Evolutionary conservation across 2,797 vertebrate genomes (phyloP).

Genomic region (Danio aesculapii): DNA sequence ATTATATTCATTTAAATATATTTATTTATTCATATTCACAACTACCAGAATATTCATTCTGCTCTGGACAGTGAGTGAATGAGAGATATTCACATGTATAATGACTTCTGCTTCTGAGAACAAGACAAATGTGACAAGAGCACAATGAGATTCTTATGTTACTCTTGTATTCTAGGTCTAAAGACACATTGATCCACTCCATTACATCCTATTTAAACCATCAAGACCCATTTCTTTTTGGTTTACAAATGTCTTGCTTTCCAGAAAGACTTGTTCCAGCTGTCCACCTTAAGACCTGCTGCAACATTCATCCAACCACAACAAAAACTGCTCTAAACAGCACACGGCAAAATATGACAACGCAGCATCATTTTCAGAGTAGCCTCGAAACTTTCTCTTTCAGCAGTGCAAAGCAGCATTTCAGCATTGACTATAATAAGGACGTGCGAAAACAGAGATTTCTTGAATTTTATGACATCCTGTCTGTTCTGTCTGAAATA

Average conservation of each 20-base stretch:
- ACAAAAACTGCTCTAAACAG: constrained; percentile 4
- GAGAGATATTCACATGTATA: not conserved
- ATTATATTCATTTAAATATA: too few species aligned
- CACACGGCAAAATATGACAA: constrained; percentile 4
- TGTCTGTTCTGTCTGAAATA: not conserved
- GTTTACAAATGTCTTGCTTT: too few species aligned
- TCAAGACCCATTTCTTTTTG: not conserved
- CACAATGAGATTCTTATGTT: too few species aligned
- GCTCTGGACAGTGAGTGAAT: too few species aligned
- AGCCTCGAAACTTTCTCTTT: constrained; percentile 14
- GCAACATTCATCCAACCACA: not conserved
- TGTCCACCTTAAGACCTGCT: not conserved
- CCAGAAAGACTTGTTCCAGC: not conserved
- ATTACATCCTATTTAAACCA: not conserved
- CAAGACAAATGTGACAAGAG: not conserved
- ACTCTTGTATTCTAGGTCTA: not conserved
- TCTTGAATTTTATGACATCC: constrained; percentile 1
- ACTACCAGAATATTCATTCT: too few species aligned
- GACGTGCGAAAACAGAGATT: constrained; percentile 24
- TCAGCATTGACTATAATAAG: constrained; percentile 12
- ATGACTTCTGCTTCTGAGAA: not conserved
- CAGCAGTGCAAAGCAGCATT: constrained; percentile 22
- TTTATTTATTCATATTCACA: too few species aligned
- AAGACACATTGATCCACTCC: not conserved
- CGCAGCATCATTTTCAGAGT: constrained; percentile 9